Evolutionary conservation across 2,888 invertebrate species (phyloP), one percentile per base, ranked within the genome.

Genomic region (Patella depressa): DNA sequence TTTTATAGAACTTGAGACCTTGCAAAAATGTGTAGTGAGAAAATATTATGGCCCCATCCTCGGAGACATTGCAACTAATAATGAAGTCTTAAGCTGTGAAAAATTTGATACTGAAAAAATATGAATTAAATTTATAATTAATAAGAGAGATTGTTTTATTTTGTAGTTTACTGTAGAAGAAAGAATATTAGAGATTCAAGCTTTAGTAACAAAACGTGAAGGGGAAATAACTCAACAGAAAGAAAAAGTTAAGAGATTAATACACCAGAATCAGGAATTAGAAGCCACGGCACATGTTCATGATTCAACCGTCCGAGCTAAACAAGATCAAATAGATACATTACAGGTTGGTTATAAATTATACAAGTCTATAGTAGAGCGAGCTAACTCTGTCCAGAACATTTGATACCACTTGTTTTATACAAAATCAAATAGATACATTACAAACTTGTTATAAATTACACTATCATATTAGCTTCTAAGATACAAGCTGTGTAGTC

Each of bases 281-380:
- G 82, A 85, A 69, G 83, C 84, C 7, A 76, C 83, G 1, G 74
- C 84, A n/a, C 78, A 83, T 65, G 85, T 81, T 71, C 81, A 84
- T 15, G 84, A 85, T 76, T 80, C 82, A 2, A 81, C 80, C 29
- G 80, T 85, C 19, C 84, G 83, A 71, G 82, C 85, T 15, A 86
- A 85, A 71, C 82, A 85, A 29, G 87, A 88, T 71, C 87, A 89
- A 77, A 78, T 88, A 5, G 87, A 87, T 11, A 77, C 84, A 24
- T 80, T 89, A 45, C 87, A 89, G 87, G 89, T 89, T 79, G 73
- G 9, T 9, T 45, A 45, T 45, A 45, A 1, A 45, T 45, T 45
- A 45, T 45, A 45, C 45, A 34, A 34, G 34, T 34, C 34, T 34
- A 34, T 34, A 34, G 7, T 34, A 34, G 34, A 34, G 7, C 34